Percentiles rank a stretch among this genome's conserved stretches.
These are phyloP conservation scores for Pterois miles DNA, from an alignment of 2,797 vertebrate genomes.

Conservation along the genomic window DNA sequence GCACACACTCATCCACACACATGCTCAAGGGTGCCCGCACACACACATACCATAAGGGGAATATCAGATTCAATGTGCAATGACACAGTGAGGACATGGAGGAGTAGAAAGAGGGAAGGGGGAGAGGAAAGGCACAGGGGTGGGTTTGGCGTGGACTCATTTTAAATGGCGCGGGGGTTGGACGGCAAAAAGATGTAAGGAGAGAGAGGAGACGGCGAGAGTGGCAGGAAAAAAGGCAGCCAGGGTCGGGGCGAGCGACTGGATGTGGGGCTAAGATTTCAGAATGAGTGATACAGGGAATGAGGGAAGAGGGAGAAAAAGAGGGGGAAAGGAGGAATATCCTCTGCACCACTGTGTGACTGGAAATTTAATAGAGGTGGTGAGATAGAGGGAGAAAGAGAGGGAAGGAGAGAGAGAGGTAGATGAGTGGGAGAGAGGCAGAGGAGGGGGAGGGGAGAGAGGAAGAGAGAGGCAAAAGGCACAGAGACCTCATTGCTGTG, in stretches of 20 bases:
- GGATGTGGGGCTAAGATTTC: constrained; percentile 73
- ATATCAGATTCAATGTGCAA: constrained; percentile 80
- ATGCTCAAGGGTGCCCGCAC: constrained; percentile 51
- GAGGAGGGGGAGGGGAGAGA: constrained; percentile 66
- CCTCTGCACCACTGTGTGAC: constrained; percentile 90
- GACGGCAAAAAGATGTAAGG: constrained; percentile 59
- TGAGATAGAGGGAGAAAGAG: constrained; percentile 63
- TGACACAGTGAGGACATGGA: constrained; percentile 80
- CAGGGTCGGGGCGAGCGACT: constrained; percentile 51
- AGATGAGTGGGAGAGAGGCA: constrained; percentile 55
- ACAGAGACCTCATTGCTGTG: constrained; percentile 84
- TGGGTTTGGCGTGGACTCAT: constrained; percentile 66
- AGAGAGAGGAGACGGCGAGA: constrained; percentile 52
- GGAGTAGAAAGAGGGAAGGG: constrained; percentile 52
- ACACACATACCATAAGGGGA: constrained; percentile 57
- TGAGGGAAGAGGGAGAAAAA: constrained; percentile 61
- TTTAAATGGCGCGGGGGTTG: constrained; percentile 73
- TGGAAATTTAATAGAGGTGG: constrained; percentile 86
- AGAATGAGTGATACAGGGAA: constrained; percentile 68
- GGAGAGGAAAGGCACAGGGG: constrained; percentile 46
- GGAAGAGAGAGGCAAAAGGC: constrained; percentile 79
- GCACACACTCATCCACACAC: constrained; percentile 25
- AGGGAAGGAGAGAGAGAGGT: constrained; percentile 58
- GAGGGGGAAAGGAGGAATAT: constrained; percentile 82
- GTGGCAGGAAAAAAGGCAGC: constrained; percentile 45